These are phyloP conservation scores for Leptocoma aspasia DNA, from an alignment of 2,113 vertebrate species.

Conservation along the genomic window DNA sequence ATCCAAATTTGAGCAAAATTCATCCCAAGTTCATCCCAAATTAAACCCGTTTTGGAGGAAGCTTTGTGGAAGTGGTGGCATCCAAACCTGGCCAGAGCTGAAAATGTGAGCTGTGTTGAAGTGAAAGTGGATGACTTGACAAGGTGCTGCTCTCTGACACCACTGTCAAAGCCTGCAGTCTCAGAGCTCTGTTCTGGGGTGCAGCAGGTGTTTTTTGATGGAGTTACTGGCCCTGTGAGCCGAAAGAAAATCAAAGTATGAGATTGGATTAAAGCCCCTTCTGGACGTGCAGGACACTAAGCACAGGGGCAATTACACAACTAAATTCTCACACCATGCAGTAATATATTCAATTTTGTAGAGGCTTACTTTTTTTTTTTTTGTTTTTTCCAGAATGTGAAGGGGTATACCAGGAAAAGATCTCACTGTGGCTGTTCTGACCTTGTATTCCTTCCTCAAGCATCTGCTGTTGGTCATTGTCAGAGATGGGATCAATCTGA, in stretches of 20 bases:
- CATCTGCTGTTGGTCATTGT: not conserved
- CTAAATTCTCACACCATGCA: not conserved
- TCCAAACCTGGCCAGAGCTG: not conserved
- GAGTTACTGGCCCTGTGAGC: not conserved
- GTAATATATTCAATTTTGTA: not conserved
- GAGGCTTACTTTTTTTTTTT: not conserved
- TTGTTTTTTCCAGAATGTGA: not conserved
- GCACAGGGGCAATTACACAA: not conserved
- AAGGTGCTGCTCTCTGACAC: not conserved
- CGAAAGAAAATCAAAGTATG: not conserved
- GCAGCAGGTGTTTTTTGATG: not conserved
- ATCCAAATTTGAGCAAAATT: too few species aligned
- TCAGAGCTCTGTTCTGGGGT: not conserved
- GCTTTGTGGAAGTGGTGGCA: accelerated
- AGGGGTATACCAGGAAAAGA: not conserved
- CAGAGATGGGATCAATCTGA: not conserved
- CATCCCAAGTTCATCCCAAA: not conserved
- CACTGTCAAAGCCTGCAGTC: not conserved
- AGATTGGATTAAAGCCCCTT: not conserved
- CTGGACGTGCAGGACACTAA: not conserved
- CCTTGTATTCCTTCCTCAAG: not conserved
- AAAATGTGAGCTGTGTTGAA: not conserved
- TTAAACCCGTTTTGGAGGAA: not conserved
- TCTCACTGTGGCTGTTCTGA: not conserved
- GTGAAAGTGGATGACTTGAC: not conserved